phyloP scores from a whole-genome alignment of 35 echinoderm and acorn worm species.

The Stichopus chloronotus region DNA sequence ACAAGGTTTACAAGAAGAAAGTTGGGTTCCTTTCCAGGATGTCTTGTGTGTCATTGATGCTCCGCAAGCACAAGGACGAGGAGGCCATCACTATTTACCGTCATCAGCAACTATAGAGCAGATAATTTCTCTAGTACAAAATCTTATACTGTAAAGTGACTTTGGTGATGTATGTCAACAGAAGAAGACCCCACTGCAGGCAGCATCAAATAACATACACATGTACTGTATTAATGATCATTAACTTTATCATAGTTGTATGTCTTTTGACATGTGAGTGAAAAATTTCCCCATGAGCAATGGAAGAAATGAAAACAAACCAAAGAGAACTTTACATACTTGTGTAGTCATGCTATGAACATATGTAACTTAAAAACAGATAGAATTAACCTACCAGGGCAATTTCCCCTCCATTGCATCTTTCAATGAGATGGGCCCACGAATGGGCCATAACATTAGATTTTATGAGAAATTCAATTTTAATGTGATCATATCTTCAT shows the following conservation, averaged over 20 bases:
- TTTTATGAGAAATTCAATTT: neutral
- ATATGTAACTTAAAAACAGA: neutral
- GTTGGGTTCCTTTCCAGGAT: too few relatives aligned
- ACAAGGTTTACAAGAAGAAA: neutral
- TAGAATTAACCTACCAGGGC: too few relatives aligned
- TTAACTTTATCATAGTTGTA: too few relatives aligned
- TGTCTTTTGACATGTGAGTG: constrained; percentile 6
- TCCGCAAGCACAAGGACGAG: neutral
- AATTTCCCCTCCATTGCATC: too few relatives aligned
- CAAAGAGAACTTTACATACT: too few relatives aligned
- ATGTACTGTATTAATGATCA: too few relatives aligned
- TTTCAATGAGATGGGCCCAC: too few relatives aligned
- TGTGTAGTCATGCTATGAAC: neutral
- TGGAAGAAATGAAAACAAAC: neutral
- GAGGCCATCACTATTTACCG: neutral
- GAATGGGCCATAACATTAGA: neutral
- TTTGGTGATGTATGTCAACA: too few relatives aligned
- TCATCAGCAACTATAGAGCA: neutral
- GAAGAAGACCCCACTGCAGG: neutral
- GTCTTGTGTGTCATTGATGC: neutral
- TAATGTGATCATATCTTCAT: neutral
- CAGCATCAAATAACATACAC: neutral
- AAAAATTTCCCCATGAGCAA: neutral
- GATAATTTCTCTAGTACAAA: neutral
- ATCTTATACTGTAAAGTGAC: neutral